A percentile compares a stretch with the other conserved stretches of the same genome.
Conservation (phyloP, 2,113 vertebrate species). For the Zosterops japonicus region DNA sequence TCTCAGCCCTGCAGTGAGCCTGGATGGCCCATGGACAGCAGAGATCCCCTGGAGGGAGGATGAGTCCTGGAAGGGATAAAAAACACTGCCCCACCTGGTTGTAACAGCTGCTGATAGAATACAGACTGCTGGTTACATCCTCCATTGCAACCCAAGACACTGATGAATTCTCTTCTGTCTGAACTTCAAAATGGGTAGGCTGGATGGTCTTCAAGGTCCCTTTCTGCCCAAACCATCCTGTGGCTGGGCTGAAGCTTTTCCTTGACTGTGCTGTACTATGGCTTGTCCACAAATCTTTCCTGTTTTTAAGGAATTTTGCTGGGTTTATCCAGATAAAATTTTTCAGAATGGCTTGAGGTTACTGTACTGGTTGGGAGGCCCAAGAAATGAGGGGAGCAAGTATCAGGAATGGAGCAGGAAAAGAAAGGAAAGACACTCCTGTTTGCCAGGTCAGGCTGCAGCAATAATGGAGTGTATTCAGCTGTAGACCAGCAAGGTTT, state of each 20-base stretch:
- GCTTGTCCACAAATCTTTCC: neutral
- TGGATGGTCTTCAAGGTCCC: neutral
- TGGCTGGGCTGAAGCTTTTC: neutral
- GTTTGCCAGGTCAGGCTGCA: neutral
- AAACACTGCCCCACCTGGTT: neutral
- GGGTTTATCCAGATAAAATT: accelerated
- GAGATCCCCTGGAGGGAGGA: too few species aligned
- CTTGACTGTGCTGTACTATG: neutral
- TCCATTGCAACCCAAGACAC: too few species aligned
- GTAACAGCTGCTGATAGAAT: neutral
- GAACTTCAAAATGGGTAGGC: neutral
- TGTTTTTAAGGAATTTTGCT: neutral
- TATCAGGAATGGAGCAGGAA: neutral
- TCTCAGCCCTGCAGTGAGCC: too few species aligned
- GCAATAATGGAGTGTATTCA: neutral
- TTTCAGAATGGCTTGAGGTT: neutral
- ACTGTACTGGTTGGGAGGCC: neutral
- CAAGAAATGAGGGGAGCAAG: neutral
- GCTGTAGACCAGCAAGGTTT: neutral
- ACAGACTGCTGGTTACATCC: too few species aligned
- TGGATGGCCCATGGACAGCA: too few species aligned
- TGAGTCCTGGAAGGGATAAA: neutral
- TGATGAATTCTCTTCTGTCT: accelerated
- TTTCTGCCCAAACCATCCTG: neutral
- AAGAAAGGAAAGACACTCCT: neutral